Base-by-base conservation (phyloP, 2,888 invertebrate genomes). In the Heliconius ethilla region DNA sequence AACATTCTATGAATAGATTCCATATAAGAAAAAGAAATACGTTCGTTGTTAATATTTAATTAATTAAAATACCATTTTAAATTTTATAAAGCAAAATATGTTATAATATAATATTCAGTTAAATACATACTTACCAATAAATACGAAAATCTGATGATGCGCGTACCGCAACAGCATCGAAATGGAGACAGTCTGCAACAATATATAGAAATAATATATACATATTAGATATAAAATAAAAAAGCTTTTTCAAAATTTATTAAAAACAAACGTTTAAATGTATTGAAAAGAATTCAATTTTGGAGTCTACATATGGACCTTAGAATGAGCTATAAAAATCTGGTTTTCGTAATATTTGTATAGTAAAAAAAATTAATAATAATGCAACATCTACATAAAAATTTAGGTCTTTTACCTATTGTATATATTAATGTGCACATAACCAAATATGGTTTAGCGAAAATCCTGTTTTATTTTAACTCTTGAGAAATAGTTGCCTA, bases 111-210 rank as follows among this genome's bases (percentile, higher is more conserved):
- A 33, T 40, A 37, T 37, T 40, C 18, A 40, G 9, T 27, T 25
- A 79, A 82, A 81, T 80, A 75, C 79, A 80, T 25, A 96, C 97
- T 97, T 95, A 99, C 99, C 98, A 86, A 99, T 99, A 89, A 99
- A 99, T 81, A 99, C 97, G 94, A 99, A 99, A 88, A 99, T 99
- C 95, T 99, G 99, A 91, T 99, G 99, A 94, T 99, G 99, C 18
- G 99, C 99, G 93, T 99, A 99, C 75, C 99, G 96, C 85, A 99
- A 95, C 85, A 99, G 95, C 97, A 99, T 99, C 67, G 99, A 99
- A 86, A 99, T 99, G 70, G 99, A 98, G 82, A 99, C 97, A 45
- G 99, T 99, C 99, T 99, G 96, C 79, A 97, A 97, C 88, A 93
- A 89, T 78, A 65, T 10, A 74, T 62, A 80, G 2, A 4, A 33